phyloP scores from a whole-genome alignment of 2,888 invertebrate species.

The Ryuthela nishihirai region DNA sequence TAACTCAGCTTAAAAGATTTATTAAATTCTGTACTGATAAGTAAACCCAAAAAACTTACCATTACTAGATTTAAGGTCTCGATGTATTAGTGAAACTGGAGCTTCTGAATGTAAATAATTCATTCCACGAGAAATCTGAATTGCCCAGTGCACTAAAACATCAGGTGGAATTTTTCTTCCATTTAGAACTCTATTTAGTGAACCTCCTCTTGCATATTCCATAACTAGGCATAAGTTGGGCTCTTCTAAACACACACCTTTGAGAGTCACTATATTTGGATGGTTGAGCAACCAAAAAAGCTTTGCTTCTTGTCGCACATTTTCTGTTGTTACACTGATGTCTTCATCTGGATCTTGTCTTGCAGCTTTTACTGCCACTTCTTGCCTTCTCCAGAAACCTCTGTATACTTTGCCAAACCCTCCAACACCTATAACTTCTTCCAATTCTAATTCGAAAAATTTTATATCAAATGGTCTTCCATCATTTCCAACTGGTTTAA shows the following conservation, averaged over 20 bases:
- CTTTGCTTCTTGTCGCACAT: slow-evolving; percentile 92
- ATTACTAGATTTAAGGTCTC: slow-evolving; percentile 97
- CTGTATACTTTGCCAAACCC: slow-evolving; percentile 91
- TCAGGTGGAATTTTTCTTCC: slow-evolving; percentile 87
- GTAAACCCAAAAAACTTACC: slow-evolving; percentile 62
- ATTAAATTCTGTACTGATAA: too few relatives aligned
- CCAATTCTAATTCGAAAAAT: slow-evolving; percentile 76
- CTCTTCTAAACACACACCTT: slow-evolving; percentile 86
- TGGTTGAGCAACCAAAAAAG: slow-evolving; percentile 78
- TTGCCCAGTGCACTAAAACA: slow-evolving; percentile 94
- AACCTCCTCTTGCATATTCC: slow-evolving; percentile 93
- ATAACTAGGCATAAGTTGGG: slow-evolving; percentile 93
- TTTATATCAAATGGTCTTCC: slow-evolving; percentile 58
- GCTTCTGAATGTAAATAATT: slow-evolving; percentile 92
- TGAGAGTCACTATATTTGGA: slow-evolving; percentile 89
- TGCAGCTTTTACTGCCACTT: slow-evolving; percentile 93
- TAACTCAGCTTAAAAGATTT: too few relatives aligned
- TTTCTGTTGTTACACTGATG: slow-evolving; percentile 75
- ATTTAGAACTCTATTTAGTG: slow-evolving; percentile 73
- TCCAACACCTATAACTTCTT: slow-evolving; percentile 95
- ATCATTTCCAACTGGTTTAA: slow-evolving; percentile 15
- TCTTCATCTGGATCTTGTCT: slow-evolving; percentile 89
- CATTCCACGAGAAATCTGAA: slow-evolving; percentile 96
- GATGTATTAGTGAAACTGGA: slow-evolving; percentile 90
- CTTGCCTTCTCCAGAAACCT: slow-evolving; percentile 74